phyloP scores from a whole-genome alignment of 1,140 invertebrate species.

The Ceratoteleas bidentatus region DNA sequence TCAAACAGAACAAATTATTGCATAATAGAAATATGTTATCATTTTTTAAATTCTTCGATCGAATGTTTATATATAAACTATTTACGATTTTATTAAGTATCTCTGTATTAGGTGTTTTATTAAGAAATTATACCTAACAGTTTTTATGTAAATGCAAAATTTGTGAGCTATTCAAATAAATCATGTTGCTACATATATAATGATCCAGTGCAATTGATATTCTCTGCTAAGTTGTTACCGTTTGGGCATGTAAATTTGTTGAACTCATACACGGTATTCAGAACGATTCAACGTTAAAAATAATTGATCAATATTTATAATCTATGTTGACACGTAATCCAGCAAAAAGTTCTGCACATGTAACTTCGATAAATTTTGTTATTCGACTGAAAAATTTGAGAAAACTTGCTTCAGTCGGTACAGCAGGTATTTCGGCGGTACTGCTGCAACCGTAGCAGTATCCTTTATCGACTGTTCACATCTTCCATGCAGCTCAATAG shows the following conservation, averaged over 20 bases:
- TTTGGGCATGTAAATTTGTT: slow-evolving; percentile 31
- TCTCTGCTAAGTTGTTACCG: slow-evolving; percentile 2
- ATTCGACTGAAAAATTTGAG: slow-evolving; percentile 16
- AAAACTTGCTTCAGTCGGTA: slow-evolving; percentile 73
- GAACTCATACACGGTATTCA: no score
- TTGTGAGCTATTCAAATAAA: no score
- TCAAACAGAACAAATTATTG: no score
- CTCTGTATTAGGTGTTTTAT: no score
- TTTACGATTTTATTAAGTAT: no score
- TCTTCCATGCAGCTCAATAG: slow-evolving; percentile 67
- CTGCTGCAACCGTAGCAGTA: slow-evolving; percentile 24
- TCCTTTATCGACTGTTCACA: slow-evolving; percentile 77
- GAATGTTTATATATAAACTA: no score
- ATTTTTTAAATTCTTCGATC: no score
- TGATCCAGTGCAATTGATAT: slow-evolving; percentile 1
- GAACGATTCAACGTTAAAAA: neutral
- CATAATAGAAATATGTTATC: no score
- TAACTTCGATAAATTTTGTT: slow-evolving; percentile 15
- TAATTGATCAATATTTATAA: slow-evolving; percentile 4
- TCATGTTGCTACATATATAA: no score
- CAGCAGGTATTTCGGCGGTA: slow-evolving; percentile 70
- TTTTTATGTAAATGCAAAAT: no score
- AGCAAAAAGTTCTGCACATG: slow-evolving; percentile 20
- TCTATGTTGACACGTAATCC: slow-evolving; percentile 32
- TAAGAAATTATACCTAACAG: no score